phyloP scores from a whole-genome alignment of 2,888 invertebrate species.

The Neoscelio sp. region DNA sequence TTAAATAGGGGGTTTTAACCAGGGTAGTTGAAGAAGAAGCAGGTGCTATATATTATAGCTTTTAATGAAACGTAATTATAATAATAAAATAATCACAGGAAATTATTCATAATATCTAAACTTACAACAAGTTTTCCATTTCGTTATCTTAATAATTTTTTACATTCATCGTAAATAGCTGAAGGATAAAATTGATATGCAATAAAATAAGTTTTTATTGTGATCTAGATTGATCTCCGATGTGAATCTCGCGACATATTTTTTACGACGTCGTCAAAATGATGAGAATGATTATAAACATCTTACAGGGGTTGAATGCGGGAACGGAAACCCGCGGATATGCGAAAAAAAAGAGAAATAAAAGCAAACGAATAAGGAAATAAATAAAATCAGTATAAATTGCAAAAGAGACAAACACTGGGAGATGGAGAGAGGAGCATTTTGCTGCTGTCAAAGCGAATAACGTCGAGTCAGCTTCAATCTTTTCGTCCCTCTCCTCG shows the following conservation, averaged over 20 bases:
- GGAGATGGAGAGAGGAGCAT: constrained; percentile 33
- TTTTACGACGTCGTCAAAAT: constrained; percentile 52
- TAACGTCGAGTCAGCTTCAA: constrained; percentile 64
- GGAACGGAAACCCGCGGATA: constrained; percentile 44
- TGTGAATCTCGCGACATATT: constrained; percentile 11
- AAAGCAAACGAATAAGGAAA: constrained; percentile 34
- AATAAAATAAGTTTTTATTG: constrained; percentile 38
- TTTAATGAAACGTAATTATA: no score
- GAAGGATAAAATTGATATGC: constrained; percentile 10
- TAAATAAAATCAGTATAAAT: constrained; percentile 65
- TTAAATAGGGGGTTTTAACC: no score
- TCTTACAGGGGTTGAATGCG: constrained; percentile 33
- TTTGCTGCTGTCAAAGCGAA: constrained; percentile 62
- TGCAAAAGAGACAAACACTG: constrained; percentile 51
- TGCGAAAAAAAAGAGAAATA: constrained; percentile 22
- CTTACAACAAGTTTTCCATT: no score
- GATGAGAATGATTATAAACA: constrained; percentile 63
- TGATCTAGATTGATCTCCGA: constrained; percentile 31
- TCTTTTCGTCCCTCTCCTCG: constrained; percentile 38
- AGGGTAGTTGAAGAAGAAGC: no score
- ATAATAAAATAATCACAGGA: no score
- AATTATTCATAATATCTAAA: no score
- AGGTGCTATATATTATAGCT: no score
- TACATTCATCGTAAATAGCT: background rate
- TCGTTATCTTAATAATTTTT: constrained; percentile 6